Percentiles rank a stretch among this genome's conserved stretches.
Conservation (phyloP, 2,797 vertebrate species). For the Xenentodon cancila region DNA sequence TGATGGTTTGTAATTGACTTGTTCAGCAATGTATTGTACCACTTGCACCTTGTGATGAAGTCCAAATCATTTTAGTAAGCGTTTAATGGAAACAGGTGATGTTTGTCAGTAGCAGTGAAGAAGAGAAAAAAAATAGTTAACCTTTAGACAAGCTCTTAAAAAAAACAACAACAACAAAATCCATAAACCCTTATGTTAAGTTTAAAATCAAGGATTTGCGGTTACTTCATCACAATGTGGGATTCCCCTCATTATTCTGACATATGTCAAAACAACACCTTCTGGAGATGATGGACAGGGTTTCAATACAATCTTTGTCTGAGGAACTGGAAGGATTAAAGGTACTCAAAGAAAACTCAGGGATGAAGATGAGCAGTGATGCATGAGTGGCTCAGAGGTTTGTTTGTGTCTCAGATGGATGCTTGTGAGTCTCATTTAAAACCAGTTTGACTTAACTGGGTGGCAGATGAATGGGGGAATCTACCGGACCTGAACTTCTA, state of each 20-base stretch:
- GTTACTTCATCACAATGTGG: constrained; percentile 9
- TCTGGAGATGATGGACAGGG: constrained; percentile 8
- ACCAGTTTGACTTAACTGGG: constrained; percentile 25
- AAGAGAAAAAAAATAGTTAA: not conserved
- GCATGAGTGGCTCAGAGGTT: constrained; percentile 24
- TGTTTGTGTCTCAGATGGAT: constrained; percentile 37
- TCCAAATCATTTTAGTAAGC: too few relatives aligned
- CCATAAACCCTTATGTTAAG: not conserved
- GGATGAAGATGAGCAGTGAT: constrained; percentile 27
- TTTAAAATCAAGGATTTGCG: not conserved
- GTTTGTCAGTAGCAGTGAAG: too few relatives aligned
- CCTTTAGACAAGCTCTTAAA: not conserved
- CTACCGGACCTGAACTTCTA: constrained; percentile 4
- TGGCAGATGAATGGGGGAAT: constrained; percentile 5
- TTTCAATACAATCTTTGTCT: not conserved
- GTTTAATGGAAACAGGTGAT: too few relatives aligned
- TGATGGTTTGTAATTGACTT: too few relatives aligned
- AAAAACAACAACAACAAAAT: not conserved
- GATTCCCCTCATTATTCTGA: constrained; percentile 13
- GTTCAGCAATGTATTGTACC: too few relatives aligned
- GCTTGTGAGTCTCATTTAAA: constrained; percentile 29
- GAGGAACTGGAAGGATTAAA: constrained; percentile 19
- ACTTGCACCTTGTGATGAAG: too few relatives aligned
- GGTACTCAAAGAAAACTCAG: not conserved
- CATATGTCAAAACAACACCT: constrained; percentile 3